Evolutionary conservation across 2,888 invertebrate species (phyloP).

Genomic region (Nephrotoma flavescens): DNA sequence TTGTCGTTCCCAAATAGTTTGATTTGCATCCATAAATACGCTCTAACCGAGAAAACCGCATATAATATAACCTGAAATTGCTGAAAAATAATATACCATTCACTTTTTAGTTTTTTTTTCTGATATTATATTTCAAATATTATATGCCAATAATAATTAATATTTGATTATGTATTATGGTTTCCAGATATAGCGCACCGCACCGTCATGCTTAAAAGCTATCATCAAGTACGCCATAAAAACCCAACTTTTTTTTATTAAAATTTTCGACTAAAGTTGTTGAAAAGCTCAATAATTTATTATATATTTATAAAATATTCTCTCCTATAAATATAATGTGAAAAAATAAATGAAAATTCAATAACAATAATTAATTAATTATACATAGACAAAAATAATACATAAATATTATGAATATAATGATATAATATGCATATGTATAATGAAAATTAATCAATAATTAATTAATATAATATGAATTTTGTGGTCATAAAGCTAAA

Average conservation of each 20-base stretch:
- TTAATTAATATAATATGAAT: neutral
- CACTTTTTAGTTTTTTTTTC: neutral
- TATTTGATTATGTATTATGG: neutral
- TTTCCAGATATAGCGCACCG: neutral
- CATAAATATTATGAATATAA: neutral
- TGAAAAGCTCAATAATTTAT: neutral
- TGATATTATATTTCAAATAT: neutral
- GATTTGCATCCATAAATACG: no score
- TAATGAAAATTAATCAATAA: neutral
- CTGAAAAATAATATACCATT: neutral
- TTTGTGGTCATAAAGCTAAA: neutral
- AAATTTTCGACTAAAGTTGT: neutral
- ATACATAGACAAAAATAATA: neutral
- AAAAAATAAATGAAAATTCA: neutral
- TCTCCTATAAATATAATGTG: no score
- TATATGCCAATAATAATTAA: neutral
- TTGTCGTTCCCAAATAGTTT: no score
- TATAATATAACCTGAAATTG: neutral
- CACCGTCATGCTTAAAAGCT: neutral
- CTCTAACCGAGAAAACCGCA: neutral
- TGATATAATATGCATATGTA: neutral
- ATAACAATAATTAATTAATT: neutral
- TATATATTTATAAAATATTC: neutral
- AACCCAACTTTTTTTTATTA: neutral
- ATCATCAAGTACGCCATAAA: neutral